phyloP scores from a whole-genome alignment of 1,140 invertebrate genomes.

The Brachionus koreanus region DNA sequence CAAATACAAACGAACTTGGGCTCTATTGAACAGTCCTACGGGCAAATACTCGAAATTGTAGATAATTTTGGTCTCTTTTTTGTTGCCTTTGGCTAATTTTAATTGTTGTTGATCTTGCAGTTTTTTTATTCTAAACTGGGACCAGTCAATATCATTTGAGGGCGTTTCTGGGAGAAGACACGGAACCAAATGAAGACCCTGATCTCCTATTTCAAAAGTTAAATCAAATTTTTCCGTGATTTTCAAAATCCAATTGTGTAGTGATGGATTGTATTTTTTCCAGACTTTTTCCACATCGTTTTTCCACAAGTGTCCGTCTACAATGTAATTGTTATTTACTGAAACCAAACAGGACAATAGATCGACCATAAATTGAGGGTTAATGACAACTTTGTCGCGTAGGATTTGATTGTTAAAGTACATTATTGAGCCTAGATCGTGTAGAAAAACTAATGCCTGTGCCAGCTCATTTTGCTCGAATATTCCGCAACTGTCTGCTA shows the following conservation, averaged over 20 bases:
- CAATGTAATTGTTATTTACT: conserved; percentile 52
- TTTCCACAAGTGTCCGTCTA: conserved; percentile 53
- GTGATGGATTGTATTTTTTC: conserved; percentile 49
- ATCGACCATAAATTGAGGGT: conserved; percentile 59
- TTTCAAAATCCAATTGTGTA: conserved; percentile 55
- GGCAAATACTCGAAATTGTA: conserved; percentile 50
- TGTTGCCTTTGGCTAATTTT: neutral
- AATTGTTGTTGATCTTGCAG: neutral
- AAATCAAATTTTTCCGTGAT: conserved; percentile 58
- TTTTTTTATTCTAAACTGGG: neutral
- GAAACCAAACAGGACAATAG: conserved; percentile 57
- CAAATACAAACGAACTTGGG: conserved; percentile 55
- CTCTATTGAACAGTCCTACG: conserved; percentile 57
- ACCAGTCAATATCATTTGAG: conserved; percentile 47
- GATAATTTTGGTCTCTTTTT: conserved; percentile 45
- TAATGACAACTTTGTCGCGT: conserved; percentile 52
- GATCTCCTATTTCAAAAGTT: conserved; percentile 51
- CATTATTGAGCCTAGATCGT: conserved; percentile 56
- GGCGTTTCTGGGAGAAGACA: conserved; percentile 52
- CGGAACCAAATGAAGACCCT: conserved; percentile 54
- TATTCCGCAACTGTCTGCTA: conserved; percentile 14
- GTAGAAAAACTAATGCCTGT: conserved; percentile 54
- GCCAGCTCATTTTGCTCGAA: conserved; percentile 47
- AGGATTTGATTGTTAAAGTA: conserved; percentile 55
- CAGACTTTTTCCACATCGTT: conserved; percentile 53